phyloP scores from a whole-genome alignment of 2,888 invertebrate species.

The Phorcus lineatus region DNA sequence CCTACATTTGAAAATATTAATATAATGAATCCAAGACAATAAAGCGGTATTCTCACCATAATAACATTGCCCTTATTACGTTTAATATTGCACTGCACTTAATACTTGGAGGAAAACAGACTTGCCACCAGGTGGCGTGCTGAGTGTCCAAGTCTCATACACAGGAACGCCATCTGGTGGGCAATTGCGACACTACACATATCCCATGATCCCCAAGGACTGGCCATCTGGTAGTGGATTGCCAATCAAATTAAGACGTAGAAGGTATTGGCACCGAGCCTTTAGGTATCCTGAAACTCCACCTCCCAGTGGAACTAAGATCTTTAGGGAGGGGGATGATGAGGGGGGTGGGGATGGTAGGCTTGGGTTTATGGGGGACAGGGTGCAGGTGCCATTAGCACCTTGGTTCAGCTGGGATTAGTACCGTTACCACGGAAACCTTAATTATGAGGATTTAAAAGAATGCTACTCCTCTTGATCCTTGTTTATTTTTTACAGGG shows the following conservation, averaged over 20 bases:
- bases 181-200: conserved; percentile 7
- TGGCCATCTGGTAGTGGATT: not conserved
- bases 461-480: no score
- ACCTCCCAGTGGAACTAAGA: not conserved
- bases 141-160: not conserved
- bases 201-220: conserved; percentile 6
- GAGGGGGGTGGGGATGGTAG: not conserved
- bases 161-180: not conserved
- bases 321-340: not conserved
- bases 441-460: not conserved
- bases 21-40: no score
- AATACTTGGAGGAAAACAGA: not conserved
- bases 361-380: not conserved
- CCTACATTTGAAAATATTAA: no score
- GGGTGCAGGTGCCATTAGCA: not conserved
- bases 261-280: not conserved
- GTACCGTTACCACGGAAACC: not conserved
- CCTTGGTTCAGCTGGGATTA: not conserved
- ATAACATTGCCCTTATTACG: no score
- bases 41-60: no score
- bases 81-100: not conserved
- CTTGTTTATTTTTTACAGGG: no score
- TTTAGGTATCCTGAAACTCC: not conserved
- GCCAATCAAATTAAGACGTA: conserved; percentile 10
- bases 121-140: not conserved